Percentiles rank a stretch among this genome's conserved stretches.
Conservation (phyloP, 2,113 vertebrate species). For the Embiotoca jacksoni region DNA sequence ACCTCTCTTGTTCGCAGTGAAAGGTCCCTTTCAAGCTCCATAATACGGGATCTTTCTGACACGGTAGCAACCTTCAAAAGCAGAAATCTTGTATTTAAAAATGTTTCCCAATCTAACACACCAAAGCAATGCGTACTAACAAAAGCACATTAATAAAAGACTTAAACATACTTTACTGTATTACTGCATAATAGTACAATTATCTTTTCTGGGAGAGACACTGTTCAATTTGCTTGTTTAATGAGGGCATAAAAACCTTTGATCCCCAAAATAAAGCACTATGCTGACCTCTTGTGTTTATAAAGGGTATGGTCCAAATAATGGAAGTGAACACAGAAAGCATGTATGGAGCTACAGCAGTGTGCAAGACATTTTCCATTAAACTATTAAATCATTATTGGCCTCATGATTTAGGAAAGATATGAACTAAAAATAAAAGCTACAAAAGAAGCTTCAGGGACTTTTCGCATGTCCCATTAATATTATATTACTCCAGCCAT, state of each 20-base stretch:
- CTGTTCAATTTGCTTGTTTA: neutral
- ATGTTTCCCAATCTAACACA: neutral
- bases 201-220: neutral
- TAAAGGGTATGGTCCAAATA: slow-evolving; percentile 41
- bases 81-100: slow-evolving; percentile 55
- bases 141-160: neutral
- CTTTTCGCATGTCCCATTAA: neutral
- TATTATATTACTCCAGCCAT: neutral
- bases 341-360: slow-evolving; percentile 55
- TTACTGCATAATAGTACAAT: neutral
- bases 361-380: slow-evolving; percentile 30
- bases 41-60: slow-evolving; percentile 96
- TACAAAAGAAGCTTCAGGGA: too few species aligned
- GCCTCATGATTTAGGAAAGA: too few species aligned
- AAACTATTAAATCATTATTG: too few species aligned
- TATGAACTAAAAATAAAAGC: too few species aligned
- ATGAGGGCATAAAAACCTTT: slow-evolving; percentile 11
- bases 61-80: slow-evolving; percentile 93
- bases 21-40: slow-evolving; percentile 96
- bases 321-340: slow-evolving; percentile 57
- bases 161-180: slow-evolving; percentile 3
- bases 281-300: slow-evolving; percentile 70
- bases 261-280: slow-evolving; percentile 37
- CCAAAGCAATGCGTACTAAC: slow-evolving; percentile 1
- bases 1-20: slow-evolving; percentile 89